These are phyloP conservation scores for Pachydiplax longipennis DNA, from an alignment of 2,888 invertebrate genomes.

Conservation along the genomic window DNA sequence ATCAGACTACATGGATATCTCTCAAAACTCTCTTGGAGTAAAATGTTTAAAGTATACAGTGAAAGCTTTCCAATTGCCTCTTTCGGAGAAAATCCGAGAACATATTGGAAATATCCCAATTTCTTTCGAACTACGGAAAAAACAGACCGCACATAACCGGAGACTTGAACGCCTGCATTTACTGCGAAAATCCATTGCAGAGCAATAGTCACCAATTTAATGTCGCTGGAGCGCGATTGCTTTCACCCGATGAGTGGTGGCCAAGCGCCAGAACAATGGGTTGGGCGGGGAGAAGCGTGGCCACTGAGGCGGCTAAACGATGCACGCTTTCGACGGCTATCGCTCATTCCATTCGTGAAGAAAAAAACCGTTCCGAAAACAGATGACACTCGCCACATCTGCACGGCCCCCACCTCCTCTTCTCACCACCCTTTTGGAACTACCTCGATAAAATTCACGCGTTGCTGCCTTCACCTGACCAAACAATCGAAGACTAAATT, in stretches of 20 bases:
- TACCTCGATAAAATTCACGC: neutral
- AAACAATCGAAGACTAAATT: neutral
- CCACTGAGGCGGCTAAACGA: conserved; percentile 23
- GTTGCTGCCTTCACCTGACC: conserved; percentile 15
- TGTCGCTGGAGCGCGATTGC: neutral
- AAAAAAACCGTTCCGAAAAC: neutral
- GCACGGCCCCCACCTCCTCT: neutral
- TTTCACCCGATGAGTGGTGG: conserved; percentile 35
- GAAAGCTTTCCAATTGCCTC: too few species aligned
- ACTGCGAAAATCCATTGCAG: neutral
- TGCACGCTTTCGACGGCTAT: conserved; percentile 40
- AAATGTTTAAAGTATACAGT: too few species aligned
- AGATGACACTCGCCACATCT: conserved; percentile 26
- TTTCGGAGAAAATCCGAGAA: too few species aligned
- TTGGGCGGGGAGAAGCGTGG: neutral
- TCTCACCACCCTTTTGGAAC: neutral
- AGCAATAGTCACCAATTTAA: neutral
- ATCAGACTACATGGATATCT: too few species aligned
- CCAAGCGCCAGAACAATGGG: conserved; percentile 38
- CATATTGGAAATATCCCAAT: neutral
- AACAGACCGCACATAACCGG: neutral
- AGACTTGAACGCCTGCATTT: neutral
- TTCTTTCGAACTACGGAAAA: neutral
- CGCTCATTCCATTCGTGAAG: neutral
- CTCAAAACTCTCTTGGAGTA: too few species aligned